phyloP scores from a whole-genome alignment of 2,888 invertebrate species.

The Plebejus anna region DNA sequence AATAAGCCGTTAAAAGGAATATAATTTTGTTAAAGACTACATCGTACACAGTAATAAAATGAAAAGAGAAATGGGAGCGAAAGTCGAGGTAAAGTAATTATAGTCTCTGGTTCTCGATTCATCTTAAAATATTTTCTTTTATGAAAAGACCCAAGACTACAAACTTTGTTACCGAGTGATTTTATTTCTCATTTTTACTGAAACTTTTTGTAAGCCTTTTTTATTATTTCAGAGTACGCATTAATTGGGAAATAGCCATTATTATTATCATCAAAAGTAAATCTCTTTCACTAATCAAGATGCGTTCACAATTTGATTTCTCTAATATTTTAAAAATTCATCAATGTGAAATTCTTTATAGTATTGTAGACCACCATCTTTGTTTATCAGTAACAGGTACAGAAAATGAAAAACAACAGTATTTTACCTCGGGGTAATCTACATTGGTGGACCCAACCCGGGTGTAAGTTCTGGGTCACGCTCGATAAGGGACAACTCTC shows the following conservation, averaged over 20 bases:
- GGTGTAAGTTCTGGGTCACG: conserved; percentile 18
- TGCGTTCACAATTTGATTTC: not conserved
- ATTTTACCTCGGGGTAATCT: conserved; percentile 12
- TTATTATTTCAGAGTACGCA: not conserved
- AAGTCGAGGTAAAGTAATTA: conserved; percentile 22
- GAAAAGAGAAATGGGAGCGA: conserved; percentile 1
- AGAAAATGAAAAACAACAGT: not conserved
- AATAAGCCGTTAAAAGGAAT: not conserved
- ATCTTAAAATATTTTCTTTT: conserved; percentile 24
- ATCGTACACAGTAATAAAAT: conserved; percentile 4
- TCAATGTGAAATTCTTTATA: too few species aligned
- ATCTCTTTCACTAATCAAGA: too few species aligned
- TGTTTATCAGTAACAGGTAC: not conserved
- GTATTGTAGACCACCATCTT: too few species aligned
- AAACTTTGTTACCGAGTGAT: not conserved
- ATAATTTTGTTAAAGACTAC: not conserved
- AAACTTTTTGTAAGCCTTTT: not conserved
- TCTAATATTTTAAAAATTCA: not conserved
- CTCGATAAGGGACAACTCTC: conserved; percentile 22
- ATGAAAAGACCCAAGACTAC: not conserved
- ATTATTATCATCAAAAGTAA: not conserved
- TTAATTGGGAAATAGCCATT: not conserved
- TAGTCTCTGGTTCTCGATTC: conserved; percentile 25
- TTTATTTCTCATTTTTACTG: too few species aligned
- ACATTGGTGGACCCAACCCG: conserved; percentile 1